Conservation (phyloP, 1,140 invertebrate genomes). For the Drosophila lini region DNA sequence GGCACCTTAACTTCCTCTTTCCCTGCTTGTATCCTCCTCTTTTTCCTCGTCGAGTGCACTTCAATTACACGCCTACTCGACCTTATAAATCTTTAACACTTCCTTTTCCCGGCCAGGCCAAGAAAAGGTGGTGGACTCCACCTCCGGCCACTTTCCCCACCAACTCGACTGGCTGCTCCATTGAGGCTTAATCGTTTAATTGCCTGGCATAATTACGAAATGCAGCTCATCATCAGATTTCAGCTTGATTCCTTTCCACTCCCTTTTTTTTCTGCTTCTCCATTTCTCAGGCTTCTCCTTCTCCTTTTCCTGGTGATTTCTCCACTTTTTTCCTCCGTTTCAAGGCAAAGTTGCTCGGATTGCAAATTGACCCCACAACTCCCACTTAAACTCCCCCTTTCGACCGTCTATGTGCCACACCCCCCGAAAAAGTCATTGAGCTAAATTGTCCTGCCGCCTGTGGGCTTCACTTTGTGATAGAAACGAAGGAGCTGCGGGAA, state of each 20-base stretch:
- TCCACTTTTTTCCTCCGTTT: conserved; percentile 8
- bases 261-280: background rate
- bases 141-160: background rate
- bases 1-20: background rate
- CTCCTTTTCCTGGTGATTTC: conserved; percentile 1
- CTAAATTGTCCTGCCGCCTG: conserved; percentile 52
- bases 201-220: conserved; percentile 81
- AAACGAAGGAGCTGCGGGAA: conserved; percentile 13
- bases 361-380: conserved; percentile 54
- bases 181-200: conserved; percentile 77
- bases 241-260: conserved; percentile 65
- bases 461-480: conserved; percentile 26
- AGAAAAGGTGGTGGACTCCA: conserved; percentile 11
- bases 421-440: conserved; percentile 43
- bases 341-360: conserved; percentile 28
- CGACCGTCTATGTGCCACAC: conserved; percentile 6
- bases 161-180: conserved; percentile 22
- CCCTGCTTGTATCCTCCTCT: background rate
- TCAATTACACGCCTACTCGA: conserved; percentile 62
- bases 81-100: conserved; percentile 53
- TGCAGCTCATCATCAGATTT: conserved; percentile 82
- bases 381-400: conserved; percentile 34
- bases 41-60: conserved; percentile 26
- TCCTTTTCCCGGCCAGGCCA: conserved; percentile 15
- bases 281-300: conserved; percentile 4